Evolutionary conservation across 2,888 invertebrate species (phyloP).

Genomic region (Ormia ochracea): DNA sequence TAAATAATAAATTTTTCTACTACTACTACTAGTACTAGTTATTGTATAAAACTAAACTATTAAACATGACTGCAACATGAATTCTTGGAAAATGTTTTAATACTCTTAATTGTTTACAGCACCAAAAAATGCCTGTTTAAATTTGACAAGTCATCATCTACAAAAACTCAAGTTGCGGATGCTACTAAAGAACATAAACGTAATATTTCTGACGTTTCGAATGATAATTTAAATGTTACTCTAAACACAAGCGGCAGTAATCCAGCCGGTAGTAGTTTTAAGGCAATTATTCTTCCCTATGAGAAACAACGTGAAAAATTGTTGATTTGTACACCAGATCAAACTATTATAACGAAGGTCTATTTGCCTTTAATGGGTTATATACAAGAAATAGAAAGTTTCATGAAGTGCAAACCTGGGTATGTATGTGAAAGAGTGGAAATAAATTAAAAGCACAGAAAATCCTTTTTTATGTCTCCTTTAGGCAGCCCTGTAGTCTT

Average conservation of each 20-base stretch:
- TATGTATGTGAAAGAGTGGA: slow-evolving; percentile 71
- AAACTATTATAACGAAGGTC: slow-evolving; percentile 85
- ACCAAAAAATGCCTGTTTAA: slow-evolving; percentile 82
- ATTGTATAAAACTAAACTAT: too few species aligned
- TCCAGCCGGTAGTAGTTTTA: slow-evolving; percentile 61
- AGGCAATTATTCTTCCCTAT: slow-evolving; percentile 53
- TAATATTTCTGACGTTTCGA: slow-evolving; percentile 75
- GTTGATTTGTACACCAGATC: slow-evolving; percentile 86
- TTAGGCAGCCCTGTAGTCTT: slow-evolving; percentile 83
- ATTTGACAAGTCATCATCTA: slow-evolving; percentile 80
- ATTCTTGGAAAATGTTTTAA: background rate
- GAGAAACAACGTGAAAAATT: slow-evolving; percentile 78
- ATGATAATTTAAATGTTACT: slow-evolving; percentile 69
- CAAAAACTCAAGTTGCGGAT: slow-evolving; percentile 24
- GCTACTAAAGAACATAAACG: slow-evolving; percentile 73
- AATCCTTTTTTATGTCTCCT: background rate
- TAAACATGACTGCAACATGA: background rate
- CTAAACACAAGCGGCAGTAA: slow-evolving; percentile 61
- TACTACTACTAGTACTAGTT: too few species aligned
- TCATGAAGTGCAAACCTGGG: slow-evolving; percentile 80
- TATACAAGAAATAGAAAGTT: slow-evolving; percentile 88
- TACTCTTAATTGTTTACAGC: slow-evolving; percentile 65
- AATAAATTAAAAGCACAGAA: background rate
- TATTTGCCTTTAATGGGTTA: slow-evolving; percentile 90
- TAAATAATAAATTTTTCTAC: too few species aligned